Base-by-base conservation (phyloP, 2,888 invertebrate genomes). In the Ophioninae sp. region DNA sequence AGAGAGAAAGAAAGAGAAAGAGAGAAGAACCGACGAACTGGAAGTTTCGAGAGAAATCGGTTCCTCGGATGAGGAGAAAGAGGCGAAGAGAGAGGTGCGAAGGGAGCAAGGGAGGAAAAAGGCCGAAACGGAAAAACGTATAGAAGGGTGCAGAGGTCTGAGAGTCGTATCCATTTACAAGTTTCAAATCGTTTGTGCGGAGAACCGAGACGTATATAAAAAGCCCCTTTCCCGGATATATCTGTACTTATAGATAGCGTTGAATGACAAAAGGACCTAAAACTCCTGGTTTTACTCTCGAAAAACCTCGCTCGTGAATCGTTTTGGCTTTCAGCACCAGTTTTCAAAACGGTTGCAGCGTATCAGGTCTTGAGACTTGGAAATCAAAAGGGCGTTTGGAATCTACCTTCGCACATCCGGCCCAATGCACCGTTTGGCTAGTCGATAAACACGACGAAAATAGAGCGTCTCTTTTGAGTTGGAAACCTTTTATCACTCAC, bases 401-500 rank as follows among this genome's bases (percentile, higher is more conserved):
- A 59, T 13, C 10, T 59, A 30, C 37, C 56, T 22, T 72, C 17
- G 20, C 7, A 41, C 56, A 17, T 41, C 6, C 23, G n/a, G 10
- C 9, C 9, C n/a, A 20, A 58, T 67, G 41, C 39, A 39, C 39
- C 65, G 23, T 58, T 67, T 23, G 6, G 41, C n/a, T 39, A 8
- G 9, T 58, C 20, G 64, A 17, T 22, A 59, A 22, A 20, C 41
- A 61, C 59, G 44, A 44, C 39, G 71, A n/a, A n/a, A 44, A 61
- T 37, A 64, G 37, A 56, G 71, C 86, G 82, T 85, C 85, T 86
- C 88, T 87, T 89, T 89, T 89, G 87, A 91, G 88, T 90, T 84
- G 79, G 88, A 87, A 90, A 88, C 90, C 89, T 91, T 91, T 91
- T 90, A 91, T 88, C 88, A 87, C 88, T 88, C 89, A 89, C 79